Conservation (phyloP, 2,888 invertebrate species). For the Eristalis tenax region DNA sequence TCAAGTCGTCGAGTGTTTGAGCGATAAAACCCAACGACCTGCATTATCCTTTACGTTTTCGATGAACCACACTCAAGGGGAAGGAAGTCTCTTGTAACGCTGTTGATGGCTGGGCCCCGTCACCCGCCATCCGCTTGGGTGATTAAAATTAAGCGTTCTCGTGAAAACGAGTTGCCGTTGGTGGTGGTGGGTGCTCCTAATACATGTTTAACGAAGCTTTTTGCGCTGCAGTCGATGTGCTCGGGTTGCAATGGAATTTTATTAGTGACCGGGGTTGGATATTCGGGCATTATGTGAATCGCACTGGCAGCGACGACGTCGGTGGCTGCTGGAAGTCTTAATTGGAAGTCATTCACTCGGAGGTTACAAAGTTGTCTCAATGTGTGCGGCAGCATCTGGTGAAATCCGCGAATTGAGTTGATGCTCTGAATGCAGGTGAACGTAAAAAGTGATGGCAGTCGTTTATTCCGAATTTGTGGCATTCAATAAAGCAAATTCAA, state of each 20-base stretch:
- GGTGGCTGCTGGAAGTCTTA: not conserved
- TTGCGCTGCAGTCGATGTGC: slow-evolving; percentile 8
- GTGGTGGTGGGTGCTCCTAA: slow-evolving; percentile 20
- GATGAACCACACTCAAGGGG: slow-evolving; percentile 19
- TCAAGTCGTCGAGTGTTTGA: not conserved
- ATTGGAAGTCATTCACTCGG: not conserved
- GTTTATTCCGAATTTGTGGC: not conserved
- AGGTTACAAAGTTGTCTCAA: not conserved
- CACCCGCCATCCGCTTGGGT: not conserved
- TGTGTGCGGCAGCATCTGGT: not conserved
- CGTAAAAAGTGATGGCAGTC: not conserved
- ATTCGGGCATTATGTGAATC: not conserved
- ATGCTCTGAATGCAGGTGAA: not conserved
- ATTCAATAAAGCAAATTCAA: not conserved
- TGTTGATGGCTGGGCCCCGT: not conserved
- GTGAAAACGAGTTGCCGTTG: slow-evolving; percentile 45
- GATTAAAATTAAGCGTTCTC: slow-evolving; percentile 65
- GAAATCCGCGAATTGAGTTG: not conserved
- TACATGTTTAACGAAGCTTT: slow-evolving; percentile 38
- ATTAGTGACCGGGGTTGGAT: slow-evolving; percentile 2
- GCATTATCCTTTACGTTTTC: slow-evolving; percentile 44
- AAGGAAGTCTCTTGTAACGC: slow-evolving; percentile 28
- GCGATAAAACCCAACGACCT: slow-evolving; percentile 42
- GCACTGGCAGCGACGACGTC: not conserved
- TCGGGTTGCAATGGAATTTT: slow-evolving; percentile 13